Base-by-base conservation (phyloP, 2,113 vertebrate genomes). In the Sylvicapra grimmia region DNA sequence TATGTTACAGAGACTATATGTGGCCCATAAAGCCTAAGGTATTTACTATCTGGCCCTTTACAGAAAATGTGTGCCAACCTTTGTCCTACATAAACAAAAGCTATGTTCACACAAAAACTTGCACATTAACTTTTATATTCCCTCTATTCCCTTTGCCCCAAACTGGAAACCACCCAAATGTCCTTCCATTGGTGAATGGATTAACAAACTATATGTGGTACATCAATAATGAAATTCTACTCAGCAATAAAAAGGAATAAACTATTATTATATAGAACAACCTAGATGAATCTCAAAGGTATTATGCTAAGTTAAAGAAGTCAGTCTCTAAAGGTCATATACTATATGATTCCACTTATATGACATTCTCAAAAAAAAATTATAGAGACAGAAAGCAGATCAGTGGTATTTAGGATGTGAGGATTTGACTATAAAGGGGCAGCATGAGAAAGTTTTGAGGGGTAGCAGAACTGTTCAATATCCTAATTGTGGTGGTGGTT, bases 171-270 rank as follows among this genome's bases (percentile, higher is more conserved):
- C 40, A 79, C 21, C 8, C 77, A 95, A 86, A 95, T 82, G 44
- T 36, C 40, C 31, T 86, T 93, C 47, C 93, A 4, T 1, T 82
- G 51, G 31, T 40, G 72, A 95, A 86, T 36, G 31, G 80, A 83
- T 83, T 83, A 91, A 83, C 53, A 91, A 92, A 92, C 19, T 59
- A 40, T 56, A 77, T 89, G 59, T 86, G 68, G 47, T 86, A 59
- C 11, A 80, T 33, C 5, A 89, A 89, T 91, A 80, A 83, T 90
- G 54, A 83, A 65, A 51, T 86, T 95, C 58, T 77, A n/a, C 33
- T 86, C 61, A 89, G 59, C 68, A 86, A 75, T 89, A 47, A 86
- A 95, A 95, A 94, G 49, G 29, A 95, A 82, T 92, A 61, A 79
- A 91, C 51, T 91, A 12, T 49, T 25, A 36, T 61, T 95, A 51